Conservation (phyloP, 2,888 invertebrate genomes). For the Lucinisca nassula region DNA sequence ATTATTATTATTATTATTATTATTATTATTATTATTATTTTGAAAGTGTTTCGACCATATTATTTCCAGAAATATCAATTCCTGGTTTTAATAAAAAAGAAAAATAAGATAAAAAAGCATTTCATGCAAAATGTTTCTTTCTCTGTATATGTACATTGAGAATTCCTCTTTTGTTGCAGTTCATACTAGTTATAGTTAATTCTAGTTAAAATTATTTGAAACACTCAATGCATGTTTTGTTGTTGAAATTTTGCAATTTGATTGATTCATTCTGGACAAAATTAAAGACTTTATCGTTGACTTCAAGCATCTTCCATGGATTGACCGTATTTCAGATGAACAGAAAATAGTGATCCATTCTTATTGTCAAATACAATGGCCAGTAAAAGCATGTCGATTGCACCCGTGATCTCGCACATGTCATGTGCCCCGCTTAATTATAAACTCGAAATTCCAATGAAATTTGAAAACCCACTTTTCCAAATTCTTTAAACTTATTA, state of each 20-base stretch:
- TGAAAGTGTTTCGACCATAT: too few relatives aligned
- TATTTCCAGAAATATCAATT: too few relatives aligned
- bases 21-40: too few relatives aligned
- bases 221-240: background rate
- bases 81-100: too few relatives aligned
- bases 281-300: background rate
- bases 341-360: background rate
- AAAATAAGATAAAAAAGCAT: too few relatives aligned
- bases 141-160: too few relatives aligned
- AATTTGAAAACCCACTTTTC: conserved; percentile 11
- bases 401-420: conserved; percentile 15
- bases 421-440: conserved; percentile 4
- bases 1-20: too few relatives aligned
- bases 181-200: too few relatives aligned
- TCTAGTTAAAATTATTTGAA: too few relatives aligned
- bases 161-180: too few relatives aligned
- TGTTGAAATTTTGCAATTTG: background rate
- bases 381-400: conserved; percentile 6
- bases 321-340: background rate
- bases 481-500: background rate
- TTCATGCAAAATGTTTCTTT: too few relatives aligned
- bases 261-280: background rate
- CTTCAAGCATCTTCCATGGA: background rate
- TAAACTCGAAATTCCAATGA: background rate
- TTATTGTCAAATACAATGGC: background rate